Evolutionary conservation across 1,140 invertebrate species (phyloP).

Genomic region (Hylaeus anthracinus): DNA sequence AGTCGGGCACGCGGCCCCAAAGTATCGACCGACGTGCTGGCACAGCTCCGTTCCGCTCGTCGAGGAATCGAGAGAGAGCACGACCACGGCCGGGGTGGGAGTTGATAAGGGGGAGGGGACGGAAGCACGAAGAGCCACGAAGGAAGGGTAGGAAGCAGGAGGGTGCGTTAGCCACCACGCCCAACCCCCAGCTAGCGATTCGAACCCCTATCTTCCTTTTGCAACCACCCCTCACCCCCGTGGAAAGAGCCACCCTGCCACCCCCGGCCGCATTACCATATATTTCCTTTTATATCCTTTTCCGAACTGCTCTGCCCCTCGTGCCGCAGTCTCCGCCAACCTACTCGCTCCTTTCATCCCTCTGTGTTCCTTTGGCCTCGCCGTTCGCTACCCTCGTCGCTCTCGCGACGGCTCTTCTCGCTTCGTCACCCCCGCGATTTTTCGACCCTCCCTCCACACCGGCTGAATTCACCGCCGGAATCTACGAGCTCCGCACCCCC

Average conservation of each 20-base stretch:
- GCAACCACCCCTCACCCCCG: constrained; percentile 23
- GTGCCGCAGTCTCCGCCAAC: constrained; percentile 41
- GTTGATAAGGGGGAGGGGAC: constrained; percentile 32
- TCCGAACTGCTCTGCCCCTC: constrained; percentile 51
- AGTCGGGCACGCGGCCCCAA: constrained; percentile 74
- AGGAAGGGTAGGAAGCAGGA: constrained; percentile 45
- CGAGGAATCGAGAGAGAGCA: constrained; percentile 26
- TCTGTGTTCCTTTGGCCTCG: constrained; percentile 23
- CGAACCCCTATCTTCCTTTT: constrained; percentile 63
- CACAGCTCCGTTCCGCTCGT: constrained; percentile 30
- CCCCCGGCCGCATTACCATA: constrained; percentile 76
- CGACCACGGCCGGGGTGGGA: constrained; percentile 8
- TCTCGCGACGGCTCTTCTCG: constrained; percentile 24
- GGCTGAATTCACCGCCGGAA: constrained; percentile 29
- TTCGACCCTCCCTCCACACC: neutral
- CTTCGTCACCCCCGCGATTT: constrained; percentile 47
- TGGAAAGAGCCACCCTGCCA: constrained; percentile 60
- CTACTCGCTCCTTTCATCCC: neutral
- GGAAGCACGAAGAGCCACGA: constrained; percentile 57
- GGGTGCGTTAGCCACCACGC: constrained; percentile 75
- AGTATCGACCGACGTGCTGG: constrained; percentile 77
- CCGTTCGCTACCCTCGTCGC: neutral
- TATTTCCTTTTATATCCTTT: constrained; percentile 77
- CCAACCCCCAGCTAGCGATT: constrained; percentile 75
- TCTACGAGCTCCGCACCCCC: neutral